Evolutionary conservation across 2,888 invertebrate species (phyloP).

Genomic region (Rhabditophanes sp.): DNA sequence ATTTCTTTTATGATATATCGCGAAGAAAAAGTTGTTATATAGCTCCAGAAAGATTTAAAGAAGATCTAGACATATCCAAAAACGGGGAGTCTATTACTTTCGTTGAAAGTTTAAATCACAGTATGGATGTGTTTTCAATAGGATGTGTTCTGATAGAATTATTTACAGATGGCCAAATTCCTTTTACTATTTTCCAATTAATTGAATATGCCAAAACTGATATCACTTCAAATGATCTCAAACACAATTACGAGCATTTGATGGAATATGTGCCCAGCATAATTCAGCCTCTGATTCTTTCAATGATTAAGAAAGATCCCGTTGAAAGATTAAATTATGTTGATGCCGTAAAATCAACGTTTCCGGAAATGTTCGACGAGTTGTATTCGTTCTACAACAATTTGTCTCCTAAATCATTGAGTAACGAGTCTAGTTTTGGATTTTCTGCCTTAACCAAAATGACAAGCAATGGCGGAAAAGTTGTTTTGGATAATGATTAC

Average conservation of each 20-base stretch:
- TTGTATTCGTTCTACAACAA: constrained; percentile 4
- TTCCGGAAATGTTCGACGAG: constrained; percentile 16
- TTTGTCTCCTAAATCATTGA: too few relatives aligned
- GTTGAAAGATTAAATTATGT: too few relatives aligned
- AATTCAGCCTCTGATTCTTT: too few relatives aligned
- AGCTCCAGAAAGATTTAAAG: constrained; percentile 69
- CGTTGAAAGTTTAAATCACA: constrained; percentile 22
- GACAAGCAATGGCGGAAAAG: too few relatives aligned
- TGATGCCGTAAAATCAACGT: too few relatives aligned
- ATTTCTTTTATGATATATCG: constrained; percentile 96
- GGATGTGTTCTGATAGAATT: constrained; percentile 61
- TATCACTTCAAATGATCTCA: neutral
- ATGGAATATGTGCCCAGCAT: neutral
- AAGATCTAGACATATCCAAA: too few relatives aligned
- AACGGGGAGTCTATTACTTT: too few relatives aligned
- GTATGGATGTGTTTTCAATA: constrained; percentile 42
- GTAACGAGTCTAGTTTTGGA: too few relatives aligned
- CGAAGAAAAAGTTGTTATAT: constrained; percentile 79
- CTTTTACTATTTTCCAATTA: constrained; percentile 78
- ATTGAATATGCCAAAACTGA: constrained; percentile 49
- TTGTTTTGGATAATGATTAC: too few relatives aligned
- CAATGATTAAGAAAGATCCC: too few relatives aligned
- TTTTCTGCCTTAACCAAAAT: too few relatives aligned
- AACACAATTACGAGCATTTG: neutral
- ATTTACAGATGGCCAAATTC: constrained; percentile 85